Evolutionary conservation across 1,140 invertebrate genomes (phyloP), one percentile per base, ranked within the genome.

Genomic region (Meteorus sp.): DNA sequence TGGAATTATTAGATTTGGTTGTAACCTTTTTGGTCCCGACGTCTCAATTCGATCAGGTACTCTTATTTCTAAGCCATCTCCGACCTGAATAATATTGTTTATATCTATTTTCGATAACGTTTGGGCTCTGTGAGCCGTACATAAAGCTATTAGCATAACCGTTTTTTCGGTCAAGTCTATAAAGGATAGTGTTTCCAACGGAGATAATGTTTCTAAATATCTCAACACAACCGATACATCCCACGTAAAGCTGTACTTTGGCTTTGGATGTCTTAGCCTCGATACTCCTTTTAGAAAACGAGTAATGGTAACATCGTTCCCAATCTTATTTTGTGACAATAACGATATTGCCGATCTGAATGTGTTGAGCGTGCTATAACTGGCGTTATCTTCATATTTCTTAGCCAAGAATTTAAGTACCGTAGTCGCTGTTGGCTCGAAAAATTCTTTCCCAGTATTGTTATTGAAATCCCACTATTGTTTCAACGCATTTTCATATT

Each of bases 381-480:
- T 43, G 1, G 37, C 23, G 25, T 39, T 39, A 13, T 55, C 20
- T 29, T 55, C 15, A n/a, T 17, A 43, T 29, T 45, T 56, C 11
- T 19, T 33, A 20, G 27, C 9, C 20, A 56, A 45, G 20, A 56
- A 56, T 6, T 4, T 23, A 15, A 56, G 22, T 1, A 45, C 8
- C 19, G 27, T 57, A 0, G 1, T 20, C 8, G 22, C 13, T 13
- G 47, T 20, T 17, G 31, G 43, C 3, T 33, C 33, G 9, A 48
- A 47, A 48, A 57, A 33, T 8, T 37, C 9, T 37, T n/a, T 8
- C 7, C 35, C 11, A 1, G 13, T 43, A 4, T 20, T 17, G 1
- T 47, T 20, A 37, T 44, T 37, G 39, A 37, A 57, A 1, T 47
- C n/a, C 8, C 31, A 20, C 56, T 45, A 57, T 2, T 50, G 56